Evolutionary conservation across 2,888 invertebrate species (phyloP).

Genomic region (Hemistola chrysoprasaria): DNA sequence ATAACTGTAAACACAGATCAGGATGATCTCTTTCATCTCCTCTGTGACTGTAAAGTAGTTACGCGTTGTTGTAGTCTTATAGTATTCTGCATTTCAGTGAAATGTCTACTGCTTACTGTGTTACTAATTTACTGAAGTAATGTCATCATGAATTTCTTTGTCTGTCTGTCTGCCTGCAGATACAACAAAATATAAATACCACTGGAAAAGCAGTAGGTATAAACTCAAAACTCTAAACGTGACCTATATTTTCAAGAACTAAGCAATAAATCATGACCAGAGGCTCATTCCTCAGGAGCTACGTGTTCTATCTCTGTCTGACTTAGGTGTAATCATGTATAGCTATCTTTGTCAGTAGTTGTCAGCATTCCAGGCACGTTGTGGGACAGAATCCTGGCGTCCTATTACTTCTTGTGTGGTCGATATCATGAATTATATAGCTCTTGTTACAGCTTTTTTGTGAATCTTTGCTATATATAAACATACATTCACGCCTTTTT

Average conservation of each 20-base stretch:
- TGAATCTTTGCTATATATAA: too few species aligned
- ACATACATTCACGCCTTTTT: too few species aligned
- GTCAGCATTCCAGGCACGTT: conserved; percentile 57
- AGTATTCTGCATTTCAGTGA: too few species aligned
- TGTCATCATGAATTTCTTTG: too few species aligned
- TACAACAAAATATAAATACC: too few species aligned
- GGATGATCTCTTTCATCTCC: too few species aligned
- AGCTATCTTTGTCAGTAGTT: conserved; percentile 25
- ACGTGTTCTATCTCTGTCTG: conserved; percentile 14
- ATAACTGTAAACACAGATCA: too few species aligned
- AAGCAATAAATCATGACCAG: conserved; percentile 28
- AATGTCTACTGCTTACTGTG: too few species aligned
- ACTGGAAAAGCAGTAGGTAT: background rate
- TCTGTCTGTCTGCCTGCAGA: too few species aligned
- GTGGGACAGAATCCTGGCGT: conserved; percentile 27
- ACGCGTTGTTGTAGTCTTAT: too few species aligned
- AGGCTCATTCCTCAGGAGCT: conserved; percentile 19
- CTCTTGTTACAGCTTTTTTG: background rate
- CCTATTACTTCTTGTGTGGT: conserved; percentile 12
- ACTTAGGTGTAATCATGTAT: background rate
- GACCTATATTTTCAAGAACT: conserved; percentile 28
- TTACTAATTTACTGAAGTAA: too few species aligned
- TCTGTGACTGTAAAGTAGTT: too few species aligned
- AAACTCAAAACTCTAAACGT: conserved; percentile 14
- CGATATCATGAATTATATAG: conserved; percentile 10